These are phyloP conservation scores for Andrena fulva DNA, from an alignment of 2,888 invertebrate genomes.

Conservation along the genomic window DNA sequence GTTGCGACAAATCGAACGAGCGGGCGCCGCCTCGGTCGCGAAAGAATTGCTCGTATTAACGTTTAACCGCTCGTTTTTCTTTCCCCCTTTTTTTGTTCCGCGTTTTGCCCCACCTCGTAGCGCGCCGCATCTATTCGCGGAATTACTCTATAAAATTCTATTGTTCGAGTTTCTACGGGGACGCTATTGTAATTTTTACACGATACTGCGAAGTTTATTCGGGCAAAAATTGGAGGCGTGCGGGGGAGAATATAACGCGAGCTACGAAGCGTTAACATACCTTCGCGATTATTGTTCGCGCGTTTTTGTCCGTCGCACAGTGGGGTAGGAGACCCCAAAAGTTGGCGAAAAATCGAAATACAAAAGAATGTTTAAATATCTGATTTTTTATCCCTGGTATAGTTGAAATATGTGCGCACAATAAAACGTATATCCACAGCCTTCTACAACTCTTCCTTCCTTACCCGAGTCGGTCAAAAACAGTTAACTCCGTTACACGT, in stretches of 20 bases:
- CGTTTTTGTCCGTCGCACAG: background rate
- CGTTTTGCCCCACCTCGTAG: too few species aligned
- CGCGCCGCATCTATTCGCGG: background rate
- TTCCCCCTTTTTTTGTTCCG: background rate
- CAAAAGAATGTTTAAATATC: too few species aligned
- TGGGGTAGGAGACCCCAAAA: too few species aligned
- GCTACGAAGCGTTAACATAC: slow-evolving; percentile 16
- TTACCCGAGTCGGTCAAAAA: too few species aligned
- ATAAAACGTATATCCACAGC: too few species aligned
- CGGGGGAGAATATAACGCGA: slow-evolving; percentile 11
- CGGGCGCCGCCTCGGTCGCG: slow-evolving; percentile 9
- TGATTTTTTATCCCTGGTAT: too few species aligned
- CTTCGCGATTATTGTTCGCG: slow-evolving; percentile 23
- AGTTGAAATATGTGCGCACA: too few species aligned
- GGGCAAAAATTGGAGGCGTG: background rate
- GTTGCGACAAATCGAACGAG: slow-evolving; percentile 40
- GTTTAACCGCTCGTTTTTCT: slow-evolving; percentile 9
- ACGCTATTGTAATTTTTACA: slow-evolving; percentile 28
- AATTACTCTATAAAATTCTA: slow-evolving; percentile 51
- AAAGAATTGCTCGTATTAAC: slow-evolving; percentile 41
- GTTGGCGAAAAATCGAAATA: too few species aligned
- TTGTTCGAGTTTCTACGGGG: slow-evolving; percentile 40
- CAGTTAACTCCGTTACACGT: too few species aligned
- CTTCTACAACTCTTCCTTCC: too few species aligned
- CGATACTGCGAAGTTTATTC: slow-evolving; percentile 28